phyloP scores from a whole-genome alignment of 2,797 vertebrate genomes.

The Odontamblyopus rebecca region DNA sequence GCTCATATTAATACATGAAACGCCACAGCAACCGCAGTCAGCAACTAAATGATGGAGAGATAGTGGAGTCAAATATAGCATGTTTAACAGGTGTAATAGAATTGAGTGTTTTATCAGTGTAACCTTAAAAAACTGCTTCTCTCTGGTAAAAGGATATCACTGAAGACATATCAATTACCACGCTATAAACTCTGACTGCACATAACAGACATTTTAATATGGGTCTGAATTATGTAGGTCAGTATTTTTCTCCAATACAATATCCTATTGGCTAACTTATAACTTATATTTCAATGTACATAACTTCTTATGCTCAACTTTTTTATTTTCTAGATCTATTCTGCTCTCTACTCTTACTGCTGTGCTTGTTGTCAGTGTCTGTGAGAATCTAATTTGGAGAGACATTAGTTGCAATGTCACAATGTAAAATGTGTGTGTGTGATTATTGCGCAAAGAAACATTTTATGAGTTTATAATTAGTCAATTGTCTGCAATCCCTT shows the following conservation, averaged over 20 bases:
- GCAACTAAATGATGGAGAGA: slow-evolving; percentile 21
- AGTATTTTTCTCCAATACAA: no score
- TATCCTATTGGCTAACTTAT: no score
- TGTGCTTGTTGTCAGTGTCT: background rate
- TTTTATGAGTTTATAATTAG: no score
- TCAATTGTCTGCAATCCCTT: no score
- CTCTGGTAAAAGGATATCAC: background rate
- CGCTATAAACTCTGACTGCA: background rate
- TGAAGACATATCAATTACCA: slow-evolving; percentile 4
- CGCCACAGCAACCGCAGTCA: slow-evolving; percentile 24
- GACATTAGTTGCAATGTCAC: no score
- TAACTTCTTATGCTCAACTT: background rate
- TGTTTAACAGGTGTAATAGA: slow-evolving; percentile 23
- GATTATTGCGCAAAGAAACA: no score
- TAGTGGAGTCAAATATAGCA: slow-evolving; percentile 8
- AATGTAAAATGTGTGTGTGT: background rate
- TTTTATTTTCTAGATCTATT: background rate
- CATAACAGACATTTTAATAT: background rate
- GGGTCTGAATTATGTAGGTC: no score
- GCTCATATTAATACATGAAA: slow-evolving; percentile 39
- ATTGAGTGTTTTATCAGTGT: slow-evolving; percentile 1
- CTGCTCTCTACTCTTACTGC: background rate
- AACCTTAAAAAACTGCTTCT: background rate
- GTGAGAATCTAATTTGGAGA: background rate
- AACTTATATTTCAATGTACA: no score